Evolutionary conservation across 2,113 vertebrate species (phyloP).

Genomic region (Calyptomena viridis): DNA sequence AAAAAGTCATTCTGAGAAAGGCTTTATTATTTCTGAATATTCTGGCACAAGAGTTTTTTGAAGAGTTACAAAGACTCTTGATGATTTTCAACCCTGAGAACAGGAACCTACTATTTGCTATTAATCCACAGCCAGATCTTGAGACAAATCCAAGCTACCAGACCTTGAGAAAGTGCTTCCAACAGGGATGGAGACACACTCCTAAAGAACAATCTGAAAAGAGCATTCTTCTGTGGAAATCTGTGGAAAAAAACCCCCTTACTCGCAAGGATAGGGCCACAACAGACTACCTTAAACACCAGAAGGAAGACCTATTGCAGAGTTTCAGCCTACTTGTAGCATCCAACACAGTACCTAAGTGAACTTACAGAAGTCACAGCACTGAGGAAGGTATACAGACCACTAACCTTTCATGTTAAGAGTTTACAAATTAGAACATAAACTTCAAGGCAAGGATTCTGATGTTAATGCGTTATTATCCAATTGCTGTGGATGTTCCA

Average conservation of each 20-base stretch:
- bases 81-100: neutral
- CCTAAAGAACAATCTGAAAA: neutral
- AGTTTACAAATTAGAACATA: neutral
- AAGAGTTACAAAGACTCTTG: neutral
- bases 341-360: neutral
- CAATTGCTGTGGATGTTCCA: neutral
- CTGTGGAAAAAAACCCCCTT: neutral
- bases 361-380: fast-evolving
- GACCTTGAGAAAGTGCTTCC: neutral
- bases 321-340: neutral
- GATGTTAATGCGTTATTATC: neutral
- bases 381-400: neutral
- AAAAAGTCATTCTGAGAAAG: neutral
- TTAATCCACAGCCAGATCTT: neutral
- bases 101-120: neutral
- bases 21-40: neutral
- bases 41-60: neutral
- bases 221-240: neutral
- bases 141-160: neutral
- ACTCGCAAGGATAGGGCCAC: neutral
- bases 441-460: neutral
- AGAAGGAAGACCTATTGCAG: neutral
- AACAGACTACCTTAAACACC: neutral
- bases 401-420: neutral
- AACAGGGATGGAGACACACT: neutral